These are phyloP conservation scores for Chrysemys picta DNA, from an alignment of 2,113 vertebrate genomes.

Conservation along the genomic window DNA sequence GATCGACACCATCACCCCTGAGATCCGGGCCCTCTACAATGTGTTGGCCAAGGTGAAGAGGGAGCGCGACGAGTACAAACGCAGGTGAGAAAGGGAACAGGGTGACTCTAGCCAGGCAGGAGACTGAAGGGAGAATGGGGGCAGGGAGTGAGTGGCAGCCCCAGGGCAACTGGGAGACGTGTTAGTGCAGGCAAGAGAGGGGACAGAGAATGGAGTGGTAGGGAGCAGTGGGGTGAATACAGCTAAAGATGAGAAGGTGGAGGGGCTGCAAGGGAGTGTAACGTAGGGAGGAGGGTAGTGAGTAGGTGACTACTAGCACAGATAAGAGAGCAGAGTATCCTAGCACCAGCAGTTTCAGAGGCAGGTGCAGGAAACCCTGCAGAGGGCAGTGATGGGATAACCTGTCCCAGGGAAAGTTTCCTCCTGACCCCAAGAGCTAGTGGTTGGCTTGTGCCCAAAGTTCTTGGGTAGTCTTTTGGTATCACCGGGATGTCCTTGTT, in stretches of 20 bases:
- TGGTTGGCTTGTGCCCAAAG: background rate
- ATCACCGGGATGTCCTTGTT: rapidly evolving
- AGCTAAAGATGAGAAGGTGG: background rate
- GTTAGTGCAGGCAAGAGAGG: background rate
- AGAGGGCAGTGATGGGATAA: background rate
- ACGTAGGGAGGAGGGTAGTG: background rate
- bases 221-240: background rate
- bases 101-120: background rate
- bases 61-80: constrained; percentile 95
- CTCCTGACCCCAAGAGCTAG: constrained; percentile 11
- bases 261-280: background rate
- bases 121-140: background rate
- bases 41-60: constrained; percentile 97
- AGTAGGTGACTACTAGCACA: background rate
- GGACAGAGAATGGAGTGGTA: too few relatives aligned
- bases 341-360: background rate
- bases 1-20: constrained; percentile 98
- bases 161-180: background rate
- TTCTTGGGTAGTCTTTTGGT: background rate
- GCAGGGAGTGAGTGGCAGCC: background rate
- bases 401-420: background rate
- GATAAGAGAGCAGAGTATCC: background rate
- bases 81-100: constrained; percentile 83
- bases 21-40: constrained; percentile 97
- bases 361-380: background rate